Base-by-base conservation (phyloP, 2,797 vertebrate genomes). In the Sebastes jordani region DNA sequence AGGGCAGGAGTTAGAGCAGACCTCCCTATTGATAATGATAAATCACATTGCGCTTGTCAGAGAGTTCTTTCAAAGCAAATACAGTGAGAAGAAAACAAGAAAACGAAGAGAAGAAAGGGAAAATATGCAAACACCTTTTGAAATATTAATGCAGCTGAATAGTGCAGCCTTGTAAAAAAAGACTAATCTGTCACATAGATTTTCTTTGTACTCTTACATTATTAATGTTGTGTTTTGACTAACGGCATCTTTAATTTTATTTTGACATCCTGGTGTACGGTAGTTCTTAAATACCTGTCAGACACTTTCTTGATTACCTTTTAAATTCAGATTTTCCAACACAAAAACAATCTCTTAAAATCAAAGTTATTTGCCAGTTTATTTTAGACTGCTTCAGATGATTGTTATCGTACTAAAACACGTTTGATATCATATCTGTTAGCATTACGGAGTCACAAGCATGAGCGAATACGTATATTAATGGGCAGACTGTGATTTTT, bases 11-110 rank as follows among this genome's bases (percentile, higher is more conserved):
- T 55, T 69, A 49, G 20, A 30, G 54, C 72, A 36, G 60, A 60
- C 67, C 71, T 62, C 11, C 30, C 54, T 73, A 54, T 70, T 88
- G 70, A 75, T 84, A 65, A 75, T 66, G 62, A 86, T 85, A 52
- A 78, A 89, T 86, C 72, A 67, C 46, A 18, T 16, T 60, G 59
- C 9, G 7, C 8, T 16, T 78, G 68, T 80, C 71, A 66, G 23
- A 77, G 61, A 52, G 56, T 20, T 38, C 58, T 54, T 58, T 72
- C 32, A 38, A n/a, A 62, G 25, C 14, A 65, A 82, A 88, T 56
- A 6, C 11, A 65, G 22, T 0, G 22, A 42, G 32, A 74, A 27
- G 3, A 34, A 34, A 77, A 85, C 3, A n/a, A n/a, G n/a, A 25
- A 23, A 8, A 52, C 20, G 0, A n/a, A 36, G 27, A 13, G 27